Evolutionary conservation across 2,888 invertebrate species (phyloP).

Genomic region (Lampropteryx suffumata): DNA sequence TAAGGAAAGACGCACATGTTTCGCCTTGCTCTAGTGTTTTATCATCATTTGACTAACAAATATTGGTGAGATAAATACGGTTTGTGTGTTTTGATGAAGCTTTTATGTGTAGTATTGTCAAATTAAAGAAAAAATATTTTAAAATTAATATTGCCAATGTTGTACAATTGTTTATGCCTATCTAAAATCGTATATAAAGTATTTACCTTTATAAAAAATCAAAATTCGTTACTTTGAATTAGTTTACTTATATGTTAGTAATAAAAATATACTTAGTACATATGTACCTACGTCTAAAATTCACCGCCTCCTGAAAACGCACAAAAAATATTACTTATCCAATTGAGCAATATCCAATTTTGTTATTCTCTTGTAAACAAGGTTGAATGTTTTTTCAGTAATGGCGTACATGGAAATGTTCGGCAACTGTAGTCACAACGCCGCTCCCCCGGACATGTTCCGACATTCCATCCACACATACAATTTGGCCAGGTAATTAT

Average conservation of each 20-base stretch:
- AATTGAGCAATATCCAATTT: constrained; percentile 4
- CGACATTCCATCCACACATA: constrained; percentile 94
- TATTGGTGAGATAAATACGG: constrained; percentile 40
- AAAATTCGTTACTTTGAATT: too few species aligned
- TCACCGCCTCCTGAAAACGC: neutral
- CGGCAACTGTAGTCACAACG: constrained; percentile 92
- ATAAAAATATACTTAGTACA: too few species aligned
- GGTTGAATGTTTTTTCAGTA: constrained; percentile 79
- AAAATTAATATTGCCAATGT: too few species aligned
- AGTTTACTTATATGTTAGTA: too few species aligned
- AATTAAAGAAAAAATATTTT: too few species aligned
- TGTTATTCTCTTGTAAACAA: neutral
- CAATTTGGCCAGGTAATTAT: constrained; percentile 77
- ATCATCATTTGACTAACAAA: constrained; percentile 39
- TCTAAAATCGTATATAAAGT: too few species aligned
- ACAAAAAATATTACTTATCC: constrained; percentile 4
- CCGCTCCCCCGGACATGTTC: constrained; percentile 89
- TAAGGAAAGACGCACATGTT: constrained; percentile 45
- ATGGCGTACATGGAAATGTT: constrained; percentile 99
- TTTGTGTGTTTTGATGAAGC: constrained; percentile 14
- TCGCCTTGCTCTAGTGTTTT: constrained; percentile 46
- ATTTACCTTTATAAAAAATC: too few species aligned
- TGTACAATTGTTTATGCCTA: too few species aligned
- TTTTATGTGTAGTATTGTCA: too few species aligned
- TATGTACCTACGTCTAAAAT: too few species aligned